Evolutionary conservation across 2,113 vertebrate species (phyloP), one percentile per base, ranked within the genome.

Genomic region (Microtus richardsoni): DNA sequence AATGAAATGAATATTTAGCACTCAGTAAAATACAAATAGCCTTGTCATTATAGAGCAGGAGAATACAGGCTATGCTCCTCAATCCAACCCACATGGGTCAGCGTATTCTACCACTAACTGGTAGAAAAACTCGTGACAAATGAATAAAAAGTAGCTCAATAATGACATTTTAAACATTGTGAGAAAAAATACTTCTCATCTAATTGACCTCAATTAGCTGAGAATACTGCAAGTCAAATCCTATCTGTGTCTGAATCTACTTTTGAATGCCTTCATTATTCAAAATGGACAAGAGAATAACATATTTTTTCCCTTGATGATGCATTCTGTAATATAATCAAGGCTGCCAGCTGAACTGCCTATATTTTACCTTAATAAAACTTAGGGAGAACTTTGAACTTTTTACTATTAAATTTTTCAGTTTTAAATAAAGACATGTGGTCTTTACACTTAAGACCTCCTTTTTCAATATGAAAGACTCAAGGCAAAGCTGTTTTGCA

Each of bases 1-100:
- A 97, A 86, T 80, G 97, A 97, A 98, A 92, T 91, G 97, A 98
- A 98, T 98, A 95, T 96, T 98, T 98, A 98, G 96, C 75, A 97
- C 84, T 85, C 83, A 70, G 12, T 28, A 60, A 94, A 92, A 92
- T 96, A 88, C 95, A 97, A 95, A 95, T 94, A 95, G 13, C 16
- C 95, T 83, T 97, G 75, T 97, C 91, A 96, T 79, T 75, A 88
- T 62, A 94, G 49, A 97, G 41, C 88, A 89, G 96, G 9, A 82
- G 88, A 52, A 28, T 1, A 78, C 85, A 79, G n/a, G 12, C 74
- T 58, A 87, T 79, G 87, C 17, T 87, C 91, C 92, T 36, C 5
- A 93, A 41, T 66, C 91, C 54, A 91, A 91, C 6, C 83, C 58
- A 9, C 44, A 30, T n/a, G 75, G 79, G 30, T 22, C 93, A 92